Percentiles rank a stretch among this genome's conserved stretches.
Evolutionary conservation across 2,113 vertebrate species (phyloP).

Genomic region (Loxodonta africana): DNA sequence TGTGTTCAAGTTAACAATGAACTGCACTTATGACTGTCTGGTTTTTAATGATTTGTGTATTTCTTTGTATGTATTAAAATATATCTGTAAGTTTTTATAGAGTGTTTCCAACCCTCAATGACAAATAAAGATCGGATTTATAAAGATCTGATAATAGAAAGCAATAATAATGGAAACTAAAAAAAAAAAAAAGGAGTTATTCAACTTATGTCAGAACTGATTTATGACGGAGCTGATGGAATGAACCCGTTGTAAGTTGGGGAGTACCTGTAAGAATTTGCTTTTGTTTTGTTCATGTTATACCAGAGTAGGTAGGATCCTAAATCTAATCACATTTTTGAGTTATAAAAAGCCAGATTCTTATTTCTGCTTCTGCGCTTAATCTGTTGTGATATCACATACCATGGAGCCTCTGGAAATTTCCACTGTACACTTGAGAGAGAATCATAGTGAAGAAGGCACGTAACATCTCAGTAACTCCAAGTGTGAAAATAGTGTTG

Average conservation of each 20-base stretch:
- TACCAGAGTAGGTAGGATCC: too few relatives aligned
- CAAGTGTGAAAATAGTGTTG: not conserved
- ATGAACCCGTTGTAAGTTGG: too few relatives aligned
- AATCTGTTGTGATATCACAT: fast-evolving
- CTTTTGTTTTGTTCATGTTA: too few relatives aligned
- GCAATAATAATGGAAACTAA: not conserved
- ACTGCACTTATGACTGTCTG: not conserved
- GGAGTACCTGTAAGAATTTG: too few relatives aligned
- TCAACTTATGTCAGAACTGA: not conserved
- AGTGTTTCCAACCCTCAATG: too few relatives aligned
- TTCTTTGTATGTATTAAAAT: not conserved
- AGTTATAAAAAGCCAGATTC: too few relatives aligned
- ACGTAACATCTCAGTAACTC: not conserved
- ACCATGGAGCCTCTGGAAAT: not conserved
- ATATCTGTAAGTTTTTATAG: too few relatives aligned
- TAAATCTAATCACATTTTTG: too few relatives aligned
- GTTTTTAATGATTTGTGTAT: not conserved
- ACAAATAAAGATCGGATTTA: too few relatives aligned
- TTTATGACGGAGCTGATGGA: too few relatives aligned
- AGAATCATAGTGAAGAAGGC: not conserved
- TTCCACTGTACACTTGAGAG: not conserved
- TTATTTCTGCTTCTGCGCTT: not conserved
- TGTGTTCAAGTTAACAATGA: not conserved
- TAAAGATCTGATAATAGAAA: not conserved
- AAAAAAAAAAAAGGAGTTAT: not conserved